Evolutionary conservation across 2,113 vertebrate species (phyloP), one percentile per base, ranked within the genome.

Genomic region (Prionailurus bengalensis): DNA sequence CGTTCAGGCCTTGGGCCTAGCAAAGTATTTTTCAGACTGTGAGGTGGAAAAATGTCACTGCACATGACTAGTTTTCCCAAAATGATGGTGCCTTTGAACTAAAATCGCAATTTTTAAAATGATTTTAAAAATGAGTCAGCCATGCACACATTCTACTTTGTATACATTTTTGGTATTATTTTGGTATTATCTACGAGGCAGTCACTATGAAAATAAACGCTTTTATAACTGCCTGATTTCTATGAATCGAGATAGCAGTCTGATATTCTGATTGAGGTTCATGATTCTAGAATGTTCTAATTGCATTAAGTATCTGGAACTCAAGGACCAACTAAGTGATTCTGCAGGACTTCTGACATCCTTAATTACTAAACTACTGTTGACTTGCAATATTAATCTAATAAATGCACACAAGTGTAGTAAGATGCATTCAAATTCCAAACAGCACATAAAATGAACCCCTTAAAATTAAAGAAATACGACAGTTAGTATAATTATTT

Each of bases 11-110:
- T 89, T 36, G 13, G 76, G 51, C 29, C 78, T n/a, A 27, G 14
- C 36, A 39, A 79, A 88, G 85, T 12, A 45, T 13, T 76, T 87
- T 95, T 89, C 53, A 86, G 33, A 29, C 82, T 61, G 1, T 88
- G 94, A 95, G 31, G 61, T 92, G 65, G 89, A 76, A 97, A 94
- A 91, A 96, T 61, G 65, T 71, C 33, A 33, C 58, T 53, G 48
- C 27, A 36, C 85, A 45, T 86, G 89, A 91, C 93, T 85, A 68
- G 51, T 73, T 96, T 93, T 68, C 53, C 45, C 12, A 71, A 96
- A 96, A 79, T 10, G 11, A 63, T 53, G 39, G 66, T 80, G 36
- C 65, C 65, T 33, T 80, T 86, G 61, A 96, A 83, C 31, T 53
- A 92, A 85, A 94, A 88, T 29, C 23, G 0, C 89, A 27, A 53